Base-by-base conservation (phyloP, 2,797 vertebrate species). In the Tenualosa ilisha region DNA sequence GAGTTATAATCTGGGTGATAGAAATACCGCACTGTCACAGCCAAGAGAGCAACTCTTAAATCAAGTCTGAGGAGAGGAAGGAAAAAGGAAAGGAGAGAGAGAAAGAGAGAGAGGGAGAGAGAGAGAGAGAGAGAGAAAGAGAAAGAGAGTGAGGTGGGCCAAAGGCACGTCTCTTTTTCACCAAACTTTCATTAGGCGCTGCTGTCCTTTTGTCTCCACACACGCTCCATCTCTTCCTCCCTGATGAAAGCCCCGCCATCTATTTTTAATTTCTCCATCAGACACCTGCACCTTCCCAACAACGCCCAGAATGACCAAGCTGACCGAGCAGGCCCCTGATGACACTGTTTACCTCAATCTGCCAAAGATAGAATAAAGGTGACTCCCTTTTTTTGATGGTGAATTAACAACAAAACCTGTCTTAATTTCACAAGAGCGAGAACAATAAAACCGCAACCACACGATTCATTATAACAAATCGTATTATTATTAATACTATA, bases 11-110 rank as follows among this genome's bases (percentile, higher is more conserved):
- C 96, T 96, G 95, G 95, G 95, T 96, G 97, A 97, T 96, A 97
- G 97, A 98, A 98, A 99, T 97, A 97, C 96, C 93, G 95, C 97
- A 96, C 96, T 98, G 97, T 98, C 98, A 98, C 94, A 97, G 95
- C 95, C 92, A 95, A 92, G 94, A 97, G 95, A 96, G 93, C 93
- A 97, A 96, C 96, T 97, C 96, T 96, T 98, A 98, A 97, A 99
- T 99, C 97, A 98, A 95, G 93, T 92, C 0, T 81, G 85, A 83
- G 65, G 83, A 85, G 85, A 86, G 72, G 84, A 72, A 89, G 72
- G n/a, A 84, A 87, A 20, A 51, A 65, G 88, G 61, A 63, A 86
- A 86, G 83, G 82, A 85, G 79, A 89, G 37, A 49, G 37, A 43
- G 72, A 75, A 82, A 65, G 85, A 79, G 56, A 83, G 54, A 75